These are phyloP conservation scores for Sesia apiformis DNA, from an alignment of 2,888 invertebrate species.

Conservation along the genomic window DNA sequence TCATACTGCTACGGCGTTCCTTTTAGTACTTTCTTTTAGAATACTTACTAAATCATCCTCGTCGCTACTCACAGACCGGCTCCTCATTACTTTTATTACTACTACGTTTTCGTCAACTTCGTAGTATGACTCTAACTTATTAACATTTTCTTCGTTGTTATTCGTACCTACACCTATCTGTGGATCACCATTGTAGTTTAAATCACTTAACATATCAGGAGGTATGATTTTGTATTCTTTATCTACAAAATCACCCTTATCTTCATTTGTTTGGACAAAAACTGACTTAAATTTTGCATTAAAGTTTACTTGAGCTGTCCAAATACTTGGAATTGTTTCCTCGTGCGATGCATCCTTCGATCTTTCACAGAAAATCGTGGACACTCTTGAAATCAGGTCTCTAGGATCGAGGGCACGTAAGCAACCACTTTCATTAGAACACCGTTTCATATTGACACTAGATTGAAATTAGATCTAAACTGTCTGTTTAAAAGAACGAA, in stretches of 20 bases:
- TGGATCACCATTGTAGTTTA: no score
- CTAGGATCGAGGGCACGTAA: no score
- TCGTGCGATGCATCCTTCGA: conserved; percentile 14
- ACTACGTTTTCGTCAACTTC: not conserved
- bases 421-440: not conserved
- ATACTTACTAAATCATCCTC: not conserved
- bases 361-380: conserved; percentile 9
- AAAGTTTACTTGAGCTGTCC: conserved; percentile 10
- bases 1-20: no score
- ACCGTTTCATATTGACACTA: not conserved
- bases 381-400: not conserved
- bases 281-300: conserved; percentile 12
- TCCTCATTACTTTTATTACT: not conserved
- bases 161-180: not conserved
- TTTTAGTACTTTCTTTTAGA: not conserved
- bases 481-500: not conserved
- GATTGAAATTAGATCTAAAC: not conserved
- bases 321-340: conserved; percentile 23
- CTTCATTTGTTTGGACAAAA: conserved; percentile 7
- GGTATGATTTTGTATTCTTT: not conserved
- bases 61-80: not conserved
- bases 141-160: not conserved
- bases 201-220: no score
- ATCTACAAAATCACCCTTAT: not conserved
- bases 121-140: not conserved